Evolutionary conservation across 2,797 vertebrate genomes (phyloP), one percentile per base, ranked within the genome.

Genomic region (Amazona ochrocephala): DNA sequence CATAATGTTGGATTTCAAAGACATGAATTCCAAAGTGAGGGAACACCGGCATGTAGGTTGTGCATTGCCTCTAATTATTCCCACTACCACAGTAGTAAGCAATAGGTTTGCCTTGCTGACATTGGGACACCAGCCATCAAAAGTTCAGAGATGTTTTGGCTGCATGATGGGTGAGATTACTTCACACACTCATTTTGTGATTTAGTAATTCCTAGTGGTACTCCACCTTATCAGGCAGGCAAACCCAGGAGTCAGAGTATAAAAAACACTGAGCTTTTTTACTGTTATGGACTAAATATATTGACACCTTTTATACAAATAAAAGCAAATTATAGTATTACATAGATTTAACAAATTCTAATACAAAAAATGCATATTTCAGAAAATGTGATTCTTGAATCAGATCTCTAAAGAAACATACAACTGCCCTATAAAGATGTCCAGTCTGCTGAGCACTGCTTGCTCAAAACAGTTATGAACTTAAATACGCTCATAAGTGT

Each of bases 271-370:
- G 67, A 94, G 41, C 67, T 93, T 93, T 96, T 76, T 88, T 70
- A 79, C 93, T 88, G 87, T 85, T 75, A 93, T 2, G 1, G 76
- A 92, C 58, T 95, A 92, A 97, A 65, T 96, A 66, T 94, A 96
- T 93, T 64, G 95, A 97, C 90, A 97, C 18, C 62, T 96, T 95
- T 97, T 97, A 93, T 96, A 97, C 92, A 97, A 96, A 95, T 96
- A 85, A 96, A 97, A 95, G 95, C 96, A 95, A 97, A 90, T 97
- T 86, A 96, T 82, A 97, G 94, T 88, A 72, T 87, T 96, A 96
- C 85, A 92, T 94, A 97, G 94, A 97, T 89, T 97, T 97, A 97
- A 97, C 86, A 96, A 95, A 93, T 89, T 93, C 94, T 96, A 96
- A 95, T 94, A 94, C 89, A 97, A 97, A 97, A 76, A 17, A 21